These are phyloP conservation scores for Schizotus pectinicornis DNA, from an alignment of 2,888 invertebrate species.

Conservation along the genomic window DNA sequence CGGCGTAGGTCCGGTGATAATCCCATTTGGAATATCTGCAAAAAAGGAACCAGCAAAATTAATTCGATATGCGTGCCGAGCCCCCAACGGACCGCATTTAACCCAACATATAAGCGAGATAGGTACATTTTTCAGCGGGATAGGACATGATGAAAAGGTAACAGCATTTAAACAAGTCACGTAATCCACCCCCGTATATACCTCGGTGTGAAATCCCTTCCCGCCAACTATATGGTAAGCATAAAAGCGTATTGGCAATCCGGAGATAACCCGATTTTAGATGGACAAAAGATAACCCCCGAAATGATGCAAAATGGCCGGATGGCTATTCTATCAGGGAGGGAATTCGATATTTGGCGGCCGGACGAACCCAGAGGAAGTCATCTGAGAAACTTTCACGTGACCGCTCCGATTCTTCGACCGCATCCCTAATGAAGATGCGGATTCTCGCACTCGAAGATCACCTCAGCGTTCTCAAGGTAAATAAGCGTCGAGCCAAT, in stretches of 20 bases:
- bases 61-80: neutral
- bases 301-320: constrained; percentile 35
- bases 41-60: constrained; percentile 10
- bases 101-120: constrained; percentile 1
- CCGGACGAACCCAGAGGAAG: constrained; percentile 29
- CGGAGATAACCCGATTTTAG: constrained; percentile 31
- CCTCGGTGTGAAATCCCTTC: constrained; percentile 11
- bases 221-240: neutral
- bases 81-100: neutral
- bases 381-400: constrained; percentile 29
- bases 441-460: neutral
- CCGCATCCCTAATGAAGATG: constrained; percentile 7
- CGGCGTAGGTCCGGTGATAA: constrained; percentile 4
- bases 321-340: constrained; percentile 28
- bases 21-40: constrained; percentile 19
- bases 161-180: constrained; percentile 17
- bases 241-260: constrained; percentile 34
- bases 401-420: constrained; percentile 2
- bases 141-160: constrained; percentile 11
- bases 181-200: constrained; percentile 5
- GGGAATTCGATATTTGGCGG: constrained; percentile 37
- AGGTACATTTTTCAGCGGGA: neutral
- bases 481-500: too few species aligned
- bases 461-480: too few species aligned
- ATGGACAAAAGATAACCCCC: constrained; percentile 38